Evolutionary conservation across 2,888 invertebrate genomes (phyloP), one percentile per base, ranked within the genome.

Genomic region (Hyposoter didymator): DNA sequence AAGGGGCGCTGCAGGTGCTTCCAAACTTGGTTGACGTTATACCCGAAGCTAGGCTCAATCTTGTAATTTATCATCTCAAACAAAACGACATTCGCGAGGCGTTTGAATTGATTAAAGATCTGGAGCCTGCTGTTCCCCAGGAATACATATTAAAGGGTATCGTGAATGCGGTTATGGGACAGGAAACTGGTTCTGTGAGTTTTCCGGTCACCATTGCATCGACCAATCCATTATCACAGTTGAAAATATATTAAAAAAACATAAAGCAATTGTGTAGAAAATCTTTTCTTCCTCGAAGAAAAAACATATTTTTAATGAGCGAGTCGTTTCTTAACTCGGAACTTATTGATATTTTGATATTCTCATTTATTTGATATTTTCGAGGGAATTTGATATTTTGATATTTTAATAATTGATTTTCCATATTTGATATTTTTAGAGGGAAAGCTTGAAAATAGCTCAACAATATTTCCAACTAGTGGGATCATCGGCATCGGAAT

Each of bases 61-160:
- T 99, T 84, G 99, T 99, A 3, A 98, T 99, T 83, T 98, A 99
- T 94, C 96, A 99, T 92, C 95, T 99, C 39, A 97, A 97, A 89
- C 97, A 97, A 93, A 97, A 98, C 88, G 98, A 99, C 90, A 96
- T 98, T 0, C 95, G 96, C 84, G 98, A 99, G 92, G 99, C 99
- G 0, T 97, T 97, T 89, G 96, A 97, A 52, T 94, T 99, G 64
- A 96, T 99, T 90, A 98, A 98, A 92, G 98, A 99, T 79, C 94
- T 99, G 75, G 98, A 99, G 91, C 98, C 99, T 0, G 97, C 98
- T 1, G 97, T 98, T 1, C 98, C 99, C 0, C 97, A 99, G 89
- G 99, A 99, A 93, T 99, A 99, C 93, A 98, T 99, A 88, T 95
- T 99, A 62, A 98, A 99, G 92, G 99, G 98, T 0, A 98, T 99